Conservation (phyloP, 2,113 vertebrate genomes). For the Trichechus manatus region DNA sequence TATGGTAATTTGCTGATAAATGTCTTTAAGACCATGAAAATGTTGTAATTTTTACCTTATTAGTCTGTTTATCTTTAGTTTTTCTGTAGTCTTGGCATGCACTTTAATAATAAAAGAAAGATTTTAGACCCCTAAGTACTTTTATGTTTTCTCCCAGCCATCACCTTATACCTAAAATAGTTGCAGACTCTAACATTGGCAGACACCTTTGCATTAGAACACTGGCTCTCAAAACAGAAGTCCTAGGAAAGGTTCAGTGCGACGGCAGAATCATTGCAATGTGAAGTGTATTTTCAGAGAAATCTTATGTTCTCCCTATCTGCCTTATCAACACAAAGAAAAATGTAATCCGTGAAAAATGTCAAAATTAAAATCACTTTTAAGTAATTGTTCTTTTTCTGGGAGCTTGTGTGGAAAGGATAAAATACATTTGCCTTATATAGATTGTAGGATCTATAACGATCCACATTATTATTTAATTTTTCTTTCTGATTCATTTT, state of each 20-base stretch:
- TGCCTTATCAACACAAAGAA: constrained; percentile 13
- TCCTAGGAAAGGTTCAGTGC: not conserved
- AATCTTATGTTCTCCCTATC: not conserved
- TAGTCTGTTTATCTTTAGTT: not conserved
- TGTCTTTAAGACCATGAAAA: constrained; percentile 1
- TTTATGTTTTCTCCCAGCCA: not conserved
- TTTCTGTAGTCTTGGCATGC: not conserved
- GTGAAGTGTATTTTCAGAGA: constrained; percentile 25
- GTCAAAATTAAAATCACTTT: constrained; percentile 58
- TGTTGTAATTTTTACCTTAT: constrained; percentile 18
- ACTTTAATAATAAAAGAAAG: constrained; percentile 33
- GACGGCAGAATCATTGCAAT: constrained; percentile 18
- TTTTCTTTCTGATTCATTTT: not conserved
- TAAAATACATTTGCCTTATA: constrained; percentile 29
- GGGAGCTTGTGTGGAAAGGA: not conserved
- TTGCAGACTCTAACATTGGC: not conserved
- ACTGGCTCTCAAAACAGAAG: constrained; percentile 8
- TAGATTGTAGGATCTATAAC: not conserved
- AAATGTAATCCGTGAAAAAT: constrained; percentile 37
- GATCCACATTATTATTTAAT: constrained; percentile 37
- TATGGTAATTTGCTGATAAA: constrained; percentile 7
- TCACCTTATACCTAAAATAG: constrained; percentile 47
- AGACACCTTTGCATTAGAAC: constrained; percentile 54
- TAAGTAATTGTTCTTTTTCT: constrained; percentile 1
- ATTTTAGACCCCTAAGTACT: not conserved